Evolutionary conservation across 2,797 vertebrate species (phyloP).

Genomic region (Eulemur rubriventer): DNA sequence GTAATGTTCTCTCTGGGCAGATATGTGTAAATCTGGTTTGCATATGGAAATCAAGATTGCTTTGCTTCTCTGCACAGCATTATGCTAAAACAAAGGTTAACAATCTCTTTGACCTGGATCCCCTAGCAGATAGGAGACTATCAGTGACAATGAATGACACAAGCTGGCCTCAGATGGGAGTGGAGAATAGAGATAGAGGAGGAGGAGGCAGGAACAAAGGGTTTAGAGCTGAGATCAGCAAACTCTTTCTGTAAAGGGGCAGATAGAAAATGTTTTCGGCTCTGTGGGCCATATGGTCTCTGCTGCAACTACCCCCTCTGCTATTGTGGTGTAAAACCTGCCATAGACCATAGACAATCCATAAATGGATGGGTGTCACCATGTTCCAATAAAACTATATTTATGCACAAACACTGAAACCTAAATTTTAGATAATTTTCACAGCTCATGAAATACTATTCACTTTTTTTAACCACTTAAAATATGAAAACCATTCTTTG

Average conservation of each 20-base stretch:
- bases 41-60: constrained; percentile 43
- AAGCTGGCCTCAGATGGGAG: not conserved
- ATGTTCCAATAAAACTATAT: not conserved
- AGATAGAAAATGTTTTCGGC: not conserved
- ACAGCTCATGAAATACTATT: not conserved
- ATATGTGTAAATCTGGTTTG: not conserved
- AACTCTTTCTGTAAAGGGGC: not conserved
- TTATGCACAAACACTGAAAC: not conserved
- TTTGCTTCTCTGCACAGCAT: not conserved
- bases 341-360: not conserved
- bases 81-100: not conserved
- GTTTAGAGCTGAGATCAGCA: not conserved
- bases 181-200: not conserved
- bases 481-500: not conserved
- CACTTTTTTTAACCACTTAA: not conserved
- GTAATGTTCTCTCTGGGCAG: not conserved
- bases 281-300: not conserved
- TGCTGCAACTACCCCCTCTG: not conserved
- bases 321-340: not conserved
- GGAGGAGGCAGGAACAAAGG: not conserved
- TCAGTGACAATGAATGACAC: not conserved
- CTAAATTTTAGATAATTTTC: not conserved
- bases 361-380: not conserved
- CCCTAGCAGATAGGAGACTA: not conserved
- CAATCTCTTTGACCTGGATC: constrained; percentile 21